Evolutionary conservation across 2,113 vertebrate genomes (phyloP), one percentile per base, ranked within the genome.

Genomic region (Phoxinus phoxinus): DNA sequence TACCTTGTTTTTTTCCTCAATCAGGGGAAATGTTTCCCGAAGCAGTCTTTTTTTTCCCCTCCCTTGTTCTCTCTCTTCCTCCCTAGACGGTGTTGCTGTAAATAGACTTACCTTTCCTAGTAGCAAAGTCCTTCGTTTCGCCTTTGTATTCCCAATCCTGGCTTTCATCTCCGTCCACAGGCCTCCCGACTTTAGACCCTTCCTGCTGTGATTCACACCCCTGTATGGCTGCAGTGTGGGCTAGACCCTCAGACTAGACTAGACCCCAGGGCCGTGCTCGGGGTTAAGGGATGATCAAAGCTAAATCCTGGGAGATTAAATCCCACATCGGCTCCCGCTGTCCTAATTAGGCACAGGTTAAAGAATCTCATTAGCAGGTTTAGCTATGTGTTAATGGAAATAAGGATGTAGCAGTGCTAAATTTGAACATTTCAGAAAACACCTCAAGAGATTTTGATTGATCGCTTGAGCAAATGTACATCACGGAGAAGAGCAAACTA

Each of bases 61-160:
- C 61, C 35, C 65, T 88, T 74, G 46, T 74, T 84, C 67, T 84
- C 78, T 53, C 48, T 80, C 83, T 63, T 72, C 89, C 90, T 91
- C 92, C 91, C 92, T 86, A 91, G 92, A 91, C 81, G 41, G 65
- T 80, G 46, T 73, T 3, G 82, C 91, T 91, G 89, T 92, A 92
- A 94, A 95, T 93, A 93, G 91, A 90, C 89, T 89, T 93, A 93
- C 90, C 91, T 92, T 94, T 93, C 89, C 90, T 90, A 74, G 86
- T 84, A 89, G 89, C 89, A 92, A 89, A 92, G 90, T 92, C 86
- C 85, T 88, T 86, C 65, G 51, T 78, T 81, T 83, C 3, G 32
- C 48, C 59, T 89, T 84, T 87, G 87, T 80, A 90, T 85, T 85
- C 35, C 85, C 89, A 46, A 32, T 48, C 8, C 12, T 48, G 67